Percentiles rank a stretch among this genome's conserved stretches.
Conservation (phyloP, 2,797 vertebrate species). For the Cyclura pinguis region DNA sequence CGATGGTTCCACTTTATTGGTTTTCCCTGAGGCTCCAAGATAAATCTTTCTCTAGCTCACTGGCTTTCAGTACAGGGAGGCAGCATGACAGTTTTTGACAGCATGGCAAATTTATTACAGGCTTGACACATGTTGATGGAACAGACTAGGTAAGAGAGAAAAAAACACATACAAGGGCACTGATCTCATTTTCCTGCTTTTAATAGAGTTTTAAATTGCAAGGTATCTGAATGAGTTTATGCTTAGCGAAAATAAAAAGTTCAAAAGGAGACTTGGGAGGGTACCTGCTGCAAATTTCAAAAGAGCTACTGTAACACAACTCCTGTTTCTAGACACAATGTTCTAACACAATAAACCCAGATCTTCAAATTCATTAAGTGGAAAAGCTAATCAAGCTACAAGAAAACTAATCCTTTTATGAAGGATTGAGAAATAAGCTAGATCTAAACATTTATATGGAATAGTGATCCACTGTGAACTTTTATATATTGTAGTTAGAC, state of each 20-base stretch:
- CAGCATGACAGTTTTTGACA: conserved; percentile 53
- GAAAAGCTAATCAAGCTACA: conserved; percentile 35
- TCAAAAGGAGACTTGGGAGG: conserved; percentile 15
- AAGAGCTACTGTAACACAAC: conserved; percentile 1
- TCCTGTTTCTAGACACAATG: conserved; percentile 6
- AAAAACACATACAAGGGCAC: neutral
- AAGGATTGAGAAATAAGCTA: neutral
- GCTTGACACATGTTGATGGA: conserved; percentile 47
- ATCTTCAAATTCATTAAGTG: neutral
- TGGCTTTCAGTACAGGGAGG: conserved; percentile 19
- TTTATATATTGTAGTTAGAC: neutral
- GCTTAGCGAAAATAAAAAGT: conserved; percentile 21
- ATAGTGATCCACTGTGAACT: neutral
- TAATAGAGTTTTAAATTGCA: conserved; percentile 60
- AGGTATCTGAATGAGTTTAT: conserved; percentile 49
- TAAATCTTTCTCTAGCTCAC: conserved; percentile 51
- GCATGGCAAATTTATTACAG: conserved; percentile 54
- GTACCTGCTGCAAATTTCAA: conserved; percentile 8
- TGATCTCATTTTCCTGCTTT: conserved; percentile 49
- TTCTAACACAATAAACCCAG: neutral
- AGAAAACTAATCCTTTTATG: conserved; percentile 36
- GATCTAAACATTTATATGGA: neutral
- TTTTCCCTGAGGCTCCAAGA: conserved; percentile 40
- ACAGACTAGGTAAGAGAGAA: conserved; percentile 21
- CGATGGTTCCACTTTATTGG: conserved; percentile 44